Evolutionary conservation across 2,888 invertebrate genomes (phyloP).

Genomic region (Ellobium chinense): DNA sequence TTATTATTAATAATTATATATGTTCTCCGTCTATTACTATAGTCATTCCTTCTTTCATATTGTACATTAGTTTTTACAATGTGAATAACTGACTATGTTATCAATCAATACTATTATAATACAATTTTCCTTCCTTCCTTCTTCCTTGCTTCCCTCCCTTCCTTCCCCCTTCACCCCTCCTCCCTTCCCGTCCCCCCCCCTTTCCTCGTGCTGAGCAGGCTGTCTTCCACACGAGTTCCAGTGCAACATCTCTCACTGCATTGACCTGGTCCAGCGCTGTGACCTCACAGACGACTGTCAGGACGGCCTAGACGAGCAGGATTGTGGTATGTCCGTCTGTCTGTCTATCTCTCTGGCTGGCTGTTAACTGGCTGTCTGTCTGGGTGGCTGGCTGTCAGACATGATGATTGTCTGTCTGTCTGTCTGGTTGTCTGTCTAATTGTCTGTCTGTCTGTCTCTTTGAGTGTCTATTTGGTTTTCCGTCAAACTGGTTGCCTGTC

Average conservation of each 20-base stretch:
- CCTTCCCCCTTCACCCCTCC: too few species aligned
- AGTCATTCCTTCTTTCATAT: too few species aligned
- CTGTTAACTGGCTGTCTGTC: not conserved
- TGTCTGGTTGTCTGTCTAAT: slow-evolving; percentile 2
- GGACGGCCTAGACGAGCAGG: slow-evolving; percentile 78
- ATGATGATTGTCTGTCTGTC: not conserved
- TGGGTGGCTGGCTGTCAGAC: too few species aligned
- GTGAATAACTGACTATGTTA: too few species aligned
- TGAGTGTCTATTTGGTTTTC: not conserved
- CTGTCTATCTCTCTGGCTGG: not conserved
- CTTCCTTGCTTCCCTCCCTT: too few species aligned
- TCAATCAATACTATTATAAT: too few species aligned
- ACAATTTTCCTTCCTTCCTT: not conserved
- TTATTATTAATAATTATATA: too few species aligned
- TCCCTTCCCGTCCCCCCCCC: too few species aligned
- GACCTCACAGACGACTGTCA: slow-evolving; percentile 79
- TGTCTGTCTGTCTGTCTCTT: slow-evolving; percentile 17
- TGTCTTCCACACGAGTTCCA: slow-evolving; percentile 80
- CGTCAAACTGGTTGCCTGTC: not conserved
- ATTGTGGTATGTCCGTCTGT: slow-evolving; percentile 74
- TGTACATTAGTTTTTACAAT: too few species aligned
- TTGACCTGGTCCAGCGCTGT: slow-evolving; percentile 79
- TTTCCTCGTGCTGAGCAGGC: too few species aligned
- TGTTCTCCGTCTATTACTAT: too few species aligned
- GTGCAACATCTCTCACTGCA: slow-evolving; percentile 78